Evolutionary conservation across 2,113 vertebrate species (phyloP), one percentile per base, ranked within the genome.

Genomic region (Sebastes schlegelii): DNA sequence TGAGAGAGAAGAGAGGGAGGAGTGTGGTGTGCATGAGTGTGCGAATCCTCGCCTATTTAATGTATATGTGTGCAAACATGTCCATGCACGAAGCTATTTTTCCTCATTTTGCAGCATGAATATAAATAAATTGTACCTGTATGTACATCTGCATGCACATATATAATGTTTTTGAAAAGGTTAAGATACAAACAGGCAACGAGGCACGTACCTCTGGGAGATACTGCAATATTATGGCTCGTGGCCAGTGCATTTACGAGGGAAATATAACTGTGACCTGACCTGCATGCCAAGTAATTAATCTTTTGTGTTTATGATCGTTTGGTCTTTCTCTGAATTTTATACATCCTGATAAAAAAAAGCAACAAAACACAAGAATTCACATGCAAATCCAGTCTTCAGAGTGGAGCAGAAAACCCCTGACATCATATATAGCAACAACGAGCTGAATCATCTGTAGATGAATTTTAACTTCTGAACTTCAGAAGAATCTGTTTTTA

Each of bases 381-480:
- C 17, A 45, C 23, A 48, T 75, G 57, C 70, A 71, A 64, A 80
- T 80, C 57, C 54, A 61, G 10, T 60, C 57, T 71, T 40, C 1
- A 78, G 52, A 73, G 54, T 26, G 2, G 5, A 60, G 12, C 71
- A 21, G 40, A 19, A 54, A 74, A 73, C 62, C 58, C 64, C 64
- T 67, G 69, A 78, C 58, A 74, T 71, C 42, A 21, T 79, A 81
- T 79, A 81, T 65, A 75, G 13, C 63, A 73, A 11, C 51, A 61
- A 54, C 54, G 66, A 83, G 63, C 72, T 78, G 75, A 86, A 80
- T 83, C 68, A 73, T 75, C 48, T 46, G 21, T n/a, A 0, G 6
- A 68, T 55, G n/a, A n/a, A 80, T 72, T 79, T 84, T 79, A 79
- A 82, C 82, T 52, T 54, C 66, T 66, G 23, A 79, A 80, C 75